These are phyloP conservation scores for Bergia sp. DNA, from an alignment of 92 coral and sea anemone genomes.

Conservation along the genomic window DNA sequence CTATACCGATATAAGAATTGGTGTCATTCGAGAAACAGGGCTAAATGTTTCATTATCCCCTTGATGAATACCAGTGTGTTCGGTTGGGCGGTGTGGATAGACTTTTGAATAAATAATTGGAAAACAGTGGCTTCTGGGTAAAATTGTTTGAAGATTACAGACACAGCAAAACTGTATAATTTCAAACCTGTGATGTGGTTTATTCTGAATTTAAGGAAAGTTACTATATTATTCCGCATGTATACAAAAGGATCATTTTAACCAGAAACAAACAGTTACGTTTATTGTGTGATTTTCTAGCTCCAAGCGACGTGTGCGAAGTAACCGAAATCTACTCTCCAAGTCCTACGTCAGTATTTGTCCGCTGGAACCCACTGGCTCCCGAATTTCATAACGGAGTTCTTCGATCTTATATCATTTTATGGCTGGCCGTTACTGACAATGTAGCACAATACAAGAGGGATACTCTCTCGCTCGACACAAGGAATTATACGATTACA, in stretches of 20 bases:
- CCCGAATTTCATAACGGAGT: constrained; percentile 48
- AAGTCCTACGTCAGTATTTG: constrained; percentile 46
- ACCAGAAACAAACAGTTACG: neutral
- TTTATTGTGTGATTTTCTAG: neutral
- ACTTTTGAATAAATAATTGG: too few species aligned
- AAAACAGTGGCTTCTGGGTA: too few species aligned
- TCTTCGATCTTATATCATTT: constrained; percentile 18
- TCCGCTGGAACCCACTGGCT: constrained; percentile 49
- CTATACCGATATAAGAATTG: too few species aligned
- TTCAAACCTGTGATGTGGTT: too few species aligned
- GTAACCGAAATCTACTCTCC: constrained; percentile 39
- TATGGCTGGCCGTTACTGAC: constrained; percentile 31
- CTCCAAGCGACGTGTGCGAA: constrained; percentile 45
- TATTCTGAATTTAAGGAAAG: too few species aligned
- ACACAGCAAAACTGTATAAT: too few species aligned
- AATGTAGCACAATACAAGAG: constrained; percentile 22
- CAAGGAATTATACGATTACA: constrained; percentile 27
- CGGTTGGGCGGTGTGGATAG: too few species aligned
- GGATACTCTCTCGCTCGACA: neutral
- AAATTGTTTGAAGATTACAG: too few species aligned
- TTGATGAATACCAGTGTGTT: too few species aligned
- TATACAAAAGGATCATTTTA: neutral
- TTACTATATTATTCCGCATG: too few species aligned
- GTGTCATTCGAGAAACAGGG: too few species aligned
- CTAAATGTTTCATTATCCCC: too few species aligned